phyloP scores from a whole-genome alignment of 2,113 vertebrate species.

The Hemichromis elongatus region DNA sequence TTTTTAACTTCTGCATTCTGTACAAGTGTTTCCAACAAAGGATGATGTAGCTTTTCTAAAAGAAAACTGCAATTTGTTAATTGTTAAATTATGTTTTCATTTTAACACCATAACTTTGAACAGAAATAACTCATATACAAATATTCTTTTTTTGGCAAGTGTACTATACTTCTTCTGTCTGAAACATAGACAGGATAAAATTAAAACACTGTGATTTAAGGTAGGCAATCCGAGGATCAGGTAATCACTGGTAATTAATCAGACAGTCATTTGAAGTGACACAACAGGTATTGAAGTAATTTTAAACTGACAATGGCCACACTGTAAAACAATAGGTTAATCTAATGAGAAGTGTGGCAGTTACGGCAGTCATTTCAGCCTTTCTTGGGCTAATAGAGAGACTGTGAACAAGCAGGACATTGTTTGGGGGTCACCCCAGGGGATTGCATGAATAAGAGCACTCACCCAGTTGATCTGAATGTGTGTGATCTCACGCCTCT shows the following conservation, averaged over 20 bases:
- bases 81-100: background rate
- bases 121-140: background rate
- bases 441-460: conserved; percentile 64
- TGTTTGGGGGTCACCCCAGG: conserved; percentile 28
- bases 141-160: background rate
- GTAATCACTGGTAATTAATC: background rate
- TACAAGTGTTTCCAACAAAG: background rate
- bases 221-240: background rate
- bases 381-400: background rate
- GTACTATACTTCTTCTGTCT: background rate
- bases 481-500: conserved; percentile 71
- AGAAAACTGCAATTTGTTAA: background rate
- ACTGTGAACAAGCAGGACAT: conserved; percentile 38
- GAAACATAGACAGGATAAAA: background rate
- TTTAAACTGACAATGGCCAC: background rate
- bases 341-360: conserved; percentile 27
- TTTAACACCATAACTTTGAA: background rate
- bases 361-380: conserved; percentile 12
- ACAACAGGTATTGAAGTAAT: conserved; percentile 32
- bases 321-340: conserved; percentile 29
- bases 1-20: background rate
- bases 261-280: background rate
- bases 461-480: conserved; percentile 70
- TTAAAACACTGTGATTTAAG: background rate
- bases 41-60: background rate